phyloP scores from a whole-genome alignment of 30 jellyfish, hydroid and myxozoan species.

The Hydractinia symbiolongicarpus region DNA sequence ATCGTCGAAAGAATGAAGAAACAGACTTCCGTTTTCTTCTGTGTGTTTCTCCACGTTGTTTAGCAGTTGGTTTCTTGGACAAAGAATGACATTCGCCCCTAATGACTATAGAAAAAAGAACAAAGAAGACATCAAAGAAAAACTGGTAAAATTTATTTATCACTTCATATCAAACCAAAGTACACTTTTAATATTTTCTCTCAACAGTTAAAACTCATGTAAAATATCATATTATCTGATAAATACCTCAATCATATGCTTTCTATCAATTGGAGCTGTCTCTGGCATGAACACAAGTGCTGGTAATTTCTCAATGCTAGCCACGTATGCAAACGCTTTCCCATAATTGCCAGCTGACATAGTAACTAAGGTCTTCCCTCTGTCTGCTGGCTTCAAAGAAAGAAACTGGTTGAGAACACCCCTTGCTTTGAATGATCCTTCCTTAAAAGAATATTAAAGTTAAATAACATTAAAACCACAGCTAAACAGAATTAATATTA shows the following conservation, averaged over 20 bases:
- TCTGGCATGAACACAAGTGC: slow-evolving; percentile 88
- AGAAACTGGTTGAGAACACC: slow-evolving; percentile 80
- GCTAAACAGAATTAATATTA: no score
- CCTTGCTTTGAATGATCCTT: slow-evolving; percentile 88
- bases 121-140: background rate
- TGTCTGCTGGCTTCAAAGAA: slow-evolving; percentile 4
- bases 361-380: slow-evolving; percentile 48
- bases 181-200: background rate
- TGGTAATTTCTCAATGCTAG: slow-evolving; percentile 30
- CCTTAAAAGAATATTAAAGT: background rate
- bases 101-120: slow-evolving; percentile 36
- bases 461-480: background rate
- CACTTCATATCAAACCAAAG: background rate
- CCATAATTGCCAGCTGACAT: slow-evolving; percentile 99
- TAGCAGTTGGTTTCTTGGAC: slow-evolving; percentile 46
- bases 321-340: slow-evolving; percentile 71
- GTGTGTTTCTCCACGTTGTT: slow-evolving; percentile 38
- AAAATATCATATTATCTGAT: background rate
- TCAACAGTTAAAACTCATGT: background rate
- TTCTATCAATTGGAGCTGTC: slow-evolving; percentile 60
- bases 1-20: slow-evolving; percentile 90
- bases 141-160: background rate
- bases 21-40: slow-evolving; percentile 31
- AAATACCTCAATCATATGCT: slow-evolving; percentile 61
- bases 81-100: slow-evolving; percentile 60